Percentiles rank a stretch among this genome's conserved stretches.
These are phyloP conservation scores for Caenorhabditis afra DNA, from an alignment of 2,888 invertebrate species.

Conservation along the genomic window DNA sequence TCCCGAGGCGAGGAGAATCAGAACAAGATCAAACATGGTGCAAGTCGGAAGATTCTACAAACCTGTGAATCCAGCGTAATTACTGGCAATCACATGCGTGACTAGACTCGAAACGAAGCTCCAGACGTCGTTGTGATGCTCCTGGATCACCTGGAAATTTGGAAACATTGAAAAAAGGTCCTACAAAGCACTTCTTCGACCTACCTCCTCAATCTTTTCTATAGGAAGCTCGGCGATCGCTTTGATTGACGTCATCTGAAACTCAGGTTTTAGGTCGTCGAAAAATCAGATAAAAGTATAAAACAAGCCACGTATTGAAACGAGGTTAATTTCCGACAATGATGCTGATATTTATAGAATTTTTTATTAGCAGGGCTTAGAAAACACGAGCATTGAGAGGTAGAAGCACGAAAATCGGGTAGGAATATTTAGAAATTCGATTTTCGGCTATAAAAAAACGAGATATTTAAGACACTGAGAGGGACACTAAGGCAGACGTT, in stretches of 20 bases:
- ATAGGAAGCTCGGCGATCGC: background rate
- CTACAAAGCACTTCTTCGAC: background rate
- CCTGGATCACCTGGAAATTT: constrained; percentile 15
- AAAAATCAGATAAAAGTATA: background rate
- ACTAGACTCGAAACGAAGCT: constrained; percentile 22
- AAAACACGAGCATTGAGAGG: background rate
- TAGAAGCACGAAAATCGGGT: no score
- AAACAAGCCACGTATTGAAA: background rate
- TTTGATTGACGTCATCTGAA: background rate
- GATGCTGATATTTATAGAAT: background rate
- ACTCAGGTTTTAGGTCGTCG: background rate
- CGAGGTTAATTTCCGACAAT: background rate
- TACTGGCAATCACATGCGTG: constrained; percentile 49
- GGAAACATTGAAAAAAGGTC: background rate
- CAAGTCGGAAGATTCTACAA: background rate
- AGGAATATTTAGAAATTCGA: no score
- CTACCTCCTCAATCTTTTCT: background rate
- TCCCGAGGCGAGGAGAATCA: background rate
- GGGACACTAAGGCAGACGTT: no score
- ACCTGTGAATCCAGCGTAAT: constrained; percentile 53
- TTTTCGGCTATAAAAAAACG: no score
- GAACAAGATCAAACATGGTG: background rate
- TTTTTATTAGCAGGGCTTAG: background rate
- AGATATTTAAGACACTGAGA: no score
- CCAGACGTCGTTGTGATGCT: constrained; percentile 16